These are phyloP conservation scores for Heliothis subflexa DNA, from an alignment of 1,140 invertebrate species.

Conservation along the genomic window DNA sequence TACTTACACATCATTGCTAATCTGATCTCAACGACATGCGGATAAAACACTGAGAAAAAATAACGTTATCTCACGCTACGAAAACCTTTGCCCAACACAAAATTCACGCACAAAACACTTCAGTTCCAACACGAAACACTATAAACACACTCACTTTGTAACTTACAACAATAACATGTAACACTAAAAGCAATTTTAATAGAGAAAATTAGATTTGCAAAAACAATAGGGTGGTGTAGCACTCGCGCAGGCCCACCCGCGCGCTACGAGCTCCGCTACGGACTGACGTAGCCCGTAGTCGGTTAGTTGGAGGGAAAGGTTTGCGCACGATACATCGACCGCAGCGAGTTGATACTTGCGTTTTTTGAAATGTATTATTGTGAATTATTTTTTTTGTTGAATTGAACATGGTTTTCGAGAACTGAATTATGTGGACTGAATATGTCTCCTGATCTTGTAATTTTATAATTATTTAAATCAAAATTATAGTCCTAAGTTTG, in stretches of 20 bases:
- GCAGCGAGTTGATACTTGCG: slow-evolving; percentile 46
- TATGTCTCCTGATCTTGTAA: no score
- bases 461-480: no score
- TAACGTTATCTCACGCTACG: slow-evolving; percentile 40
- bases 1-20: slow-evolving; percentile 44
- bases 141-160: slow-evolving; percentile 10
- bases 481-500: no score
- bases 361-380: not conserved
- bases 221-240: slow-evolving; percentile 46
- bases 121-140: not conserved
- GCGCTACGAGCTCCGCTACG: slow-evolving; percentile 61
- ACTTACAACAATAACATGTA: not conserved
- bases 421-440: no score
- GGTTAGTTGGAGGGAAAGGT: slow-evolving; percentile 67
- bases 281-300: slow-evolving; percentile 68
- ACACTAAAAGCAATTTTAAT: slow-evolving; percentile 53
- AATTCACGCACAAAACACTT: slow-evolving; percentile 8
- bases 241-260: slow-evolving; percentile 56
- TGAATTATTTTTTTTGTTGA: not conserved
- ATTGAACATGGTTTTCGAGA: not conserved
- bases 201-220: slow-evolving; percentile 57
- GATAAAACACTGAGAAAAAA: slow-evolving; percentile 45
- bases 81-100: slow-evolving; percentile 13
- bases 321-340: slow-evolving; percentile 63
- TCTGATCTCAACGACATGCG: slow-evolving; percentile 23